A percentile compares a stretch with the other conserved stretches of the same genome.
phyloP scores from a whole-genome alignment of 1,140 invertebrate species.

The Camponotus vicinus region DNA sequence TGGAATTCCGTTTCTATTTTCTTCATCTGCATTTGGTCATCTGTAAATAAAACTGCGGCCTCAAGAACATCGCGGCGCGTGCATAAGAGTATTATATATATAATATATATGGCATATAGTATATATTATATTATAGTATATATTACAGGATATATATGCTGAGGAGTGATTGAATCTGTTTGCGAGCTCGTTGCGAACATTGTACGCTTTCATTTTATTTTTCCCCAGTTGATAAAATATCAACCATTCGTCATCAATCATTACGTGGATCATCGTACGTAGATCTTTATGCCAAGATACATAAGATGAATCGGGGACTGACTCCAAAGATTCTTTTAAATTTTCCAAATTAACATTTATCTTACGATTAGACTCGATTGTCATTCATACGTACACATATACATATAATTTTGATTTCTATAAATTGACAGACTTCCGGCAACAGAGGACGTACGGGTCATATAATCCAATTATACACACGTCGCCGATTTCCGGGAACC shows the following conservation, averaged over 20 bases:
- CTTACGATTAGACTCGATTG: neutral
- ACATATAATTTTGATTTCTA: too few relatives aligned
- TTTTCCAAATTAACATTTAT: neutral
- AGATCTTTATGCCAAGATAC: conserved; percentile 28
- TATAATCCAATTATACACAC: conserved; percentile 23
- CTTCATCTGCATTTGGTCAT: neutral
- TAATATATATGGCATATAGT: conserved; percentile 9
- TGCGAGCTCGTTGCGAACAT: neutral
- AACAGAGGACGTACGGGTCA: neutral
- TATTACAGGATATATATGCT: too few relatives aligned
- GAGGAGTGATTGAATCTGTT: neutral
- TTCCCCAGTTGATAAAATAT: neutral
- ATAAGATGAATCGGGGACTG: conserved; percentile 43
- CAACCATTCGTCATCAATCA: conserved; percentile 74
- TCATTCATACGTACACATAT: too few relatives aligned
- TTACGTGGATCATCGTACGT: conserved; percentile 66
- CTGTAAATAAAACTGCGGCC: neutral
- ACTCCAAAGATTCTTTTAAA: neutral
- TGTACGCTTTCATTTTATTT: conserved; percentile 32
- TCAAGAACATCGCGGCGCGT: neutral
- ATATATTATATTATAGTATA: too few relatives aligned
- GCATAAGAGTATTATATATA: conserved; percentile 64
- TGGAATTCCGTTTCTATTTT: neutral
- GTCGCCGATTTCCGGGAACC: conserved; percentile 46
- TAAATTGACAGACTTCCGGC: neutral